Base-by-base conservation (phyloP, 2,888 invertebrate genomes). In the Lasioglossum oenotherae region DNA sequence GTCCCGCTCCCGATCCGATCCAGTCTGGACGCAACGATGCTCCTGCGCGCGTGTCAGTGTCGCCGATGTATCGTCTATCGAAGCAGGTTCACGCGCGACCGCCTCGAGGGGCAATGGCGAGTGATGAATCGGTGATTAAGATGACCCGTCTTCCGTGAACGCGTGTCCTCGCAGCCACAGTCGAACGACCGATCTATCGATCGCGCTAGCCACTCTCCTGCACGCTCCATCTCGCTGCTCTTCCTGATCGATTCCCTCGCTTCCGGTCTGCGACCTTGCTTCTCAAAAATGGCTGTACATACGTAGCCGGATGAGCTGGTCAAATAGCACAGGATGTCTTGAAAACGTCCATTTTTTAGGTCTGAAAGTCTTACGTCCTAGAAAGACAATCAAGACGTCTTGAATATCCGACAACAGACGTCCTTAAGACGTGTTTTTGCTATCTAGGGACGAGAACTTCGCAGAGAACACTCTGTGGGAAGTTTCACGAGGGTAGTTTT, bases 41-140 rank as follows among this genome's bases (percentile, higher is more conserved):
- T 27, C 27, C 76, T 41, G 74, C 79, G 87, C 82, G 75, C 79
- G 88, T 80, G 82, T 74, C 80, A 19, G 49, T 71, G 73, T 82
- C 81, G 78, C 78, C 91, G 82, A 90, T 91, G 89, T 91, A 91
- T 92, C 90, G 91, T 89, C 92, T 90, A 92, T 91, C 90, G 81
- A 89, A 78, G 84, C 74, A 46, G 77, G 74, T 91, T 91, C 85
- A 88, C 91, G 89, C 86, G 86, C 91, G 91, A 91, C 88, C 89
- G 90, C 88, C 87, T 80, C 89, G 75, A 84, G 87, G 82, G 88
- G 87, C 91, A 92, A 93, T 92, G 92, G 89, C 89, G 88, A 84
- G 92, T 90, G 92, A 93, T 89, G 90, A 93, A 93, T 93, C 88
- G 92, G 80, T 90, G 92, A 93, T 93, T 91, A 91, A 93, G 92